These are phyloP conservation scores for Hiodon tergisus DNA, from an alignment of 2,113 vertebrate genomes.

Conservation along the genomic window DNA sequence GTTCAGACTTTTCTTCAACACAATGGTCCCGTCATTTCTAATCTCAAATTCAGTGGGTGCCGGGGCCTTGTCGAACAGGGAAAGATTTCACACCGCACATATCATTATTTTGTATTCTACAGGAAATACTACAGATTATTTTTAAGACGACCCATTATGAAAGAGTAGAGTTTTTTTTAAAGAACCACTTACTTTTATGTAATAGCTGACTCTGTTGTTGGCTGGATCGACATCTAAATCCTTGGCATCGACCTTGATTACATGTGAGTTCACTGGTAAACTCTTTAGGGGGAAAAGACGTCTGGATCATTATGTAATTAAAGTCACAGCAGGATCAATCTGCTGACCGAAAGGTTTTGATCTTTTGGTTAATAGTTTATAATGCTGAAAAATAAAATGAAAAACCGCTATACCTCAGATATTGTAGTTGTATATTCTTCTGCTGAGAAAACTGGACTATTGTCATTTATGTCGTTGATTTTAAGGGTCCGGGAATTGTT, in stretches of 20 bases:
- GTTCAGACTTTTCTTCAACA: slow-evolving; percentile 54
- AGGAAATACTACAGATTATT: not conserved
- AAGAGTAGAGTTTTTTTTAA: not conserved
- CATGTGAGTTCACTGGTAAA: slow-evolving; percentile 18
- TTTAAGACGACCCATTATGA: not conserved
- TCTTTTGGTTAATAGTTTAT: not conserved
- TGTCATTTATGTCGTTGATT: slow-evolving; percentile 56
- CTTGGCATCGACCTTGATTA: slow-evolving; percentile 57
- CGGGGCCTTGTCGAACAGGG: slow-evolving; percentile 47
- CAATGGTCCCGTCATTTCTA: slow-evolving; percentile 50
- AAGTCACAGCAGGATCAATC: not conserved
- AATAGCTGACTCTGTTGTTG: slow-evolving; percentile 53
- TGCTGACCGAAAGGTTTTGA: not conserved
- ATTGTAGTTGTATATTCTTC: slow-evolving; percentile 32
- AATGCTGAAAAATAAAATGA: not conserved
- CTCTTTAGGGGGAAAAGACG: slow-evolving; percentile 28
- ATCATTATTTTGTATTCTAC: not conserved
- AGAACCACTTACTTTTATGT: slow-evolving; percentile 47
- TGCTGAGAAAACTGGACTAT: slow-evolving; percentile 53
- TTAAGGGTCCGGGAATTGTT: slow-evolving; percentile 33
- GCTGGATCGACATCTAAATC: slow-evolving; percentile 48
- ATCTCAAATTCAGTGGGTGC: slow-evolving; percentile 53
- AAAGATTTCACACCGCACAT: not conserved
- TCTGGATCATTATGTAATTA: not conserved
- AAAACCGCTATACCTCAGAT: slow-evolving; percentile 57